These are phyloP conservation scores for Clarias magur DNA, from an alignment of 2,113 vertebrate genomes.

Conservation along the genomic window DNA sequence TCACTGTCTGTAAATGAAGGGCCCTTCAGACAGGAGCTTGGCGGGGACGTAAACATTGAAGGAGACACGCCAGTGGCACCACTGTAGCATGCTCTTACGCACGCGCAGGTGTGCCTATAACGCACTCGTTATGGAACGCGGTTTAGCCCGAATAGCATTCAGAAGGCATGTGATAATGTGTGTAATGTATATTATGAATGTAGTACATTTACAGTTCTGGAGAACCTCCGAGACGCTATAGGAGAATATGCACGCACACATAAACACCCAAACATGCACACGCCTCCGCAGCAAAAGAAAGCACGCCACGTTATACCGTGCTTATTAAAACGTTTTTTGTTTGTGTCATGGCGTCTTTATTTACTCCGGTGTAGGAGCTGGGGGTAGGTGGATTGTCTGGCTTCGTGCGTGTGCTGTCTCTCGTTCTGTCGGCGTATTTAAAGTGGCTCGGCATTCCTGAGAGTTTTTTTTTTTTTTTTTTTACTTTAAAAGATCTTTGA, in stretches of 20 bases:
- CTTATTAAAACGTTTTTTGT: constrained; percentile 34
- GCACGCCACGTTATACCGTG: constrained; percentile 16
- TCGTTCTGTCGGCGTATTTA: constrained; percentile 47
- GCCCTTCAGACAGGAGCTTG: constrained; percentile 45
- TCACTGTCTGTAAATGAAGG: constrained; percentile 51
- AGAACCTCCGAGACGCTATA: background rate
- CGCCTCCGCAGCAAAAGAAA: constrained; percentile 6
- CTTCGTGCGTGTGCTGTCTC: constrained; percentile 38
- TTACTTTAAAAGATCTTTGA: constrained; percentile 29
- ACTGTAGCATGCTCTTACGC: constrained; percentile 15
- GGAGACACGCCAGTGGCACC: constrained; percentile 36
- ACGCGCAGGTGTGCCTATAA: constrained; percentile 10
- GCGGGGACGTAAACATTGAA: constrained; percentile 43
- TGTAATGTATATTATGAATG: background rate
- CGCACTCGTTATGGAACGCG: background rate
- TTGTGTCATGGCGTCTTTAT: constrained; percentile 47
- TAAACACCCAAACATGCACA: background rate
- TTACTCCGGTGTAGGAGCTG: constrained; percentile 51
- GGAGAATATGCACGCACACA: background rate
- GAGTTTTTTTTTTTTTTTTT: constrained; percentile 20
- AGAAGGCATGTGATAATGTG: background rate
- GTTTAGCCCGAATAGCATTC: background rate
- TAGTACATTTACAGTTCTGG: background rate
- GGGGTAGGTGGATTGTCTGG: constrained; percentile 48
- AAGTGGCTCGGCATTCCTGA: constrained; percentile 47